Base-by-base conservation (phyloP, 1,140 invertebrate genomes). In the Glossosoma conforme region DNA sequence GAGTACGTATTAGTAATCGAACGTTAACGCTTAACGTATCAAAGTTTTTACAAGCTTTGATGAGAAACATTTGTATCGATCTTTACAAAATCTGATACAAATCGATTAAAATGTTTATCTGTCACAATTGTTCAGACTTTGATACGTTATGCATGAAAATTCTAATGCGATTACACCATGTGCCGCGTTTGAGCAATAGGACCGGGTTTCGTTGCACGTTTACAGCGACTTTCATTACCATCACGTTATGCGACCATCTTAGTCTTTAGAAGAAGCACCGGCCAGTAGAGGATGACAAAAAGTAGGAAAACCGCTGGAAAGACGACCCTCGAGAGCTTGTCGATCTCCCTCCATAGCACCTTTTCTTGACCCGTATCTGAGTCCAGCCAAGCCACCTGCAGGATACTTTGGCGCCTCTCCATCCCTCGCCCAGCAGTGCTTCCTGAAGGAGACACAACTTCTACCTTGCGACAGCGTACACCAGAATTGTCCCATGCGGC, bases 221-320 rank as follows among this genome's bases (percentile, higher is more conserved):
- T n/a, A n/a, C n/a, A n/a, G n/a, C n/a, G n/a, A n/a, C n/a, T 28
- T 28, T 28, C n/a, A 6, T 28, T 24, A 24, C 14, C 35, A 43
- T 50, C 38, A 13, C 18, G 48, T 54, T 51, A 58, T 42, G 49
- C 50, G 38, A 58, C 56, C 56, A 58, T 58, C 48, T 75, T 75
- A 4, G 78, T 85, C 61, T 84, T 85, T 21, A 85, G 68, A 6
- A 87, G 65, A 17, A 87, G 65, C 36, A 85, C 81, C 1, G 84
- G 83, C 85, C 85, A 87, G 67, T 87, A 87, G 52, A 86, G 65
- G 1, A 83, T 69, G n/a, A 83, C 76, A 65, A 87, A 87, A 8
- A 87, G 66, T 25, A 86, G 72, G 65, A 87, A 89, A 3, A 87
- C 63, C 5, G 77, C 75, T n/a, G 85, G 86, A 63, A 89, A 89